Evolutionary conservation across 2,113 vertebrate genomes (phyloP).

Genomic region (Apteryx owenii): DNA sequence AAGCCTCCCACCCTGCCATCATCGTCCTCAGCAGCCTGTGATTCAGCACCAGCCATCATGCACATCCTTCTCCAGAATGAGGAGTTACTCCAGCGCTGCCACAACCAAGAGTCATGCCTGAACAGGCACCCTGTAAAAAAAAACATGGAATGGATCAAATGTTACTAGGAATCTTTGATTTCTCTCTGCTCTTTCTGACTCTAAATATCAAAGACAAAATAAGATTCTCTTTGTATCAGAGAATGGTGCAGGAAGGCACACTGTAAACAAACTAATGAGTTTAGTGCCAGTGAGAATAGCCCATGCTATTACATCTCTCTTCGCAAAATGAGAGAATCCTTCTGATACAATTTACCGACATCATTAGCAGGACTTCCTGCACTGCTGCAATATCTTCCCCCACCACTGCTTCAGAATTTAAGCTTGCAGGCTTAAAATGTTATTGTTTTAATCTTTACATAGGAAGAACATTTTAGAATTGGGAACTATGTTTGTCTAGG

Average conservation of each 20-base stretch:
- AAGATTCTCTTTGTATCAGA: neutral
- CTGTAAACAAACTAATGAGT: conserved; percentile 61
- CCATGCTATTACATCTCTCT: conserved; percentile 52
- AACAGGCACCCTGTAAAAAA: neutral
- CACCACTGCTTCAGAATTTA: neutral
- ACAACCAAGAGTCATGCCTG: neutral
- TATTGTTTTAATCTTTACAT: conserved; percentile 55
- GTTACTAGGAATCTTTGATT: neutral
- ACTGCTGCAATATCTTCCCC: neutral
- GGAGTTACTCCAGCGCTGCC: accelerated
- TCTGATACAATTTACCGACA: conserved; percentile 67
- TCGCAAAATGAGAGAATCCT: conserved; percentile 69
- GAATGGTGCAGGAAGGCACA: neutral
- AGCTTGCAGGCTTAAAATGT: conserved; percentile 18
- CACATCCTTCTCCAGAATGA: neutral
- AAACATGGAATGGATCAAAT: neutral
- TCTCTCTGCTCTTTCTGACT: neutral
- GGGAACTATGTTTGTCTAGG: neutral
- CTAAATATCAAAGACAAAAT: neutral
- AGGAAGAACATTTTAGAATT: neutral
- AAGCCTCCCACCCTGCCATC: neutral
- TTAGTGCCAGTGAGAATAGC: conserved; percentile 65
- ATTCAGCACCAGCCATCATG: neutral
- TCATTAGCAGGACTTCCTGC: conserved; percentile 61
- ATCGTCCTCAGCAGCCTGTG: neutral